These are phyloP conservation scores for Pilophorus perplexus DNA, from an alignment of 2,888 invertebrate genomes.

Conservation along the genomic window DNA sequence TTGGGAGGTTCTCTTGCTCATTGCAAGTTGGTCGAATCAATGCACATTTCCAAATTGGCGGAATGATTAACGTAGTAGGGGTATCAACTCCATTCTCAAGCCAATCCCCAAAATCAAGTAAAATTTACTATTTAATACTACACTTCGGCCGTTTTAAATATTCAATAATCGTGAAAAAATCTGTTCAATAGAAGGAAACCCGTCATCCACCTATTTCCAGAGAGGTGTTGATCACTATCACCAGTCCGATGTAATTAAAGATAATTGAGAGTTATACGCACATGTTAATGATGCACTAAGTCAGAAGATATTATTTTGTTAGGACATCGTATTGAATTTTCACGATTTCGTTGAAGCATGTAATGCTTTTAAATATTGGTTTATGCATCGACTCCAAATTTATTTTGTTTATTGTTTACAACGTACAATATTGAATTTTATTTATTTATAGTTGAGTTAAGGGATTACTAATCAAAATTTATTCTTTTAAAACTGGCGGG, in stretches of 20 bases:
- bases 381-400: conserved; percentile 15
- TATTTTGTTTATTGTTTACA: conserved; percentile 25
- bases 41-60: too few relatives aligned
- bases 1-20: too few relatives aligned
- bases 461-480: conserved; percentile 34
- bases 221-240: neutral
- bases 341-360: conserved; percentile 17
- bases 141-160: too few relatives aligned
- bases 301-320: conserved; percentile 7
- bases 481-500: neutral
- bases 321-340: neutral
- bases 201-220: too few relatives aligned
- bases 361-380: conserved; percentile 37
- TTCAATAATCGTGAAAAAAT: too few relatives aligned
- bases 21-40: too few relatives aligned
- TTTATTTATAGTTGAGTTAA: conserved; percentile 27
- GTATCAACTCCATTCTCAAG: too few relatives aligned
- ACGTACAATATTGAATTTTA: conserved; percentile 15
- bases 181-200: too few relatives aligned
- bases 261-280: conserved; percentile 29
- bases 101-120: too few relatives aligned
- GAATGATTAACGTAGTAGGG: too few relatives aligned
- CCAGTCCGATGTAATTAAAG: neutral
- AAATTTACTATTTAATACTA: too few relatives aligned
- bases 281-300: conserved; percentile 32